phyloP scores from a whole-genome alignment of 2,888 invertebrate species.

The Apamea epomidion region DNA sequence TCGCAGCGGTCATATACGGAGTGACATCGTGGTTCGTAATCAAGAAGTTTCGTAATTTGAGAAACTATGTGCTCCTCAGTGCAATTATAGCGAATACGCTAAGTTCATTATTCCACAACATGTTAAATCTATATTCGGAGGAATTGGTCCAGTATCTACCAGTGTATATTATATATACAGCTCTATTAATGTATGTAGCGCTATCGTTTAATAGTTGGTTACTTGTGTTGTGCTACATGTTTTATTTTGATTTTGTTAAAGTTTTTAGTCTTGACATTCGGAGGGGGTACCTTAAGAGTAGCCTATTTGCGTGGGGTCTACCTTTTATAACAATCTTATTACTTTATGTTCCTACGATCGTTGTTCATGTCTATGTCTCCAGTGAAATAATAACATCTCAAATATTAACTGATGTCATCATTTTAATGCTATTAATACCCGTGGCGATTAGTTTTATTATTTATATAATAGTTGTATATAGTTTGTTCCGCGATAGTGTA shows the following conservation, averaged over 20 bases:
- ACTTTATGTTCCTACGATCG: neutral
- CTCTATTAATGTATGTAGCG: neutral
- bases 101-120: neutral
- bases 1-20: neutral
- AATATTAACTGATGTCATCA: neutral
- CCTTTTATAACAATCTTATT: neutral
- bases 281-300: neutral
- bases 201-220: slow-evolving; percentile 18
- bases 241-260: slow-evolving; percentile 19
- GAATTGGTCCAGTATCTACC: neutral
- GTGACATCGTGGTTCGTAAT: neutral
- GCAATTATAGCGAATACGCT: neutral
- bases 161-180: neutral
- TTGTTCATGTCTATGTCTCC: neutral
- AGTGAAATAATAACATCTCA: neutral
- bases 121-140: neutral
- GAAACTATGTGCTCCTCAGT: slow-evolving; percentile 4
- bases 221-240: slow-evolving; percentile 19
- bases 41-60: neutral
- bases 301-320: neutral
- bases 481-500: neutral
- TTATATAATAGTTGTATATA: slow-evolving; percentile 6
- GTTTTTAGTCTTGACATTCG: neutral
- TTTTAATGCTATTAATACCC: slow-evolving; percentile 9
- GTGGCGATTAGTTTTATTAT: slow-evolving; percentile 20